phyloP scores from a whole-genome alignment of 2,797 vertebrate genomes.

The Parambassis ranga region DNA sequence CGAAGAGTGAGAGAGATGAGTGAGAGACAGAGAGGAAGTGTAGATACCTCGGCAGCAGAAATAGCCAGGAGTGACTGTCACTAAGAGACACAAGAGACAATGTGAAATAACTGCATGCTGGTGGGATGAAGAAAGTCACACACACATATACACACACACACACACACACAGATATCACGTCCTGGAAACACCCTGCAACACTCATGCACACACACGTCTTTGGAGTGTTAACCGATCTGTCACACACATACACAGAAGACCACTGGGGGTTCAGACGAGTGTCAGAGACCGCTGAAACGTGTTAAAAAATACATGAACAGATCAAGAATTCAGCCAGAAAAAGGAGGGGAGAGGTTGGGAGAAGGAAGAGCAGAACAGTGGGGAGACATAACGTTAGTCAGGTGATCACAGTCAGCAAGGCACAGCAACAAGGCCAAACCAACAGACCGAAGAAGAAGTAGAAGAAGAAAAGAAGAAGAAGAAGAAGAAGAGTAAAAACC shows the following conservation, averaged over 20 bases:
- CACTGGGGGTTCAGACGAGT: constrained; percentile 1
- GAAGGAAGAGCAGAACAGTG: constrained; percentile 37
- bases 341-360: constrained; percentile 1
- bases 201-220: background rate
- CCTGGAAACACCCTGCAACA: background rate
- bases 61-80: constrained; percentile 87
- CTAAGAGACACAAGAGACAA: constrained; percentile 87
- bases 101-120: constrained; percentile 73
- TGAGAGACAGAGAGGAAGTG: constrained; percentile 60
- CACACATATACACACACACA: background rate
- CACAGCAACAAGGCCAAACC: constrained; percentile 69
- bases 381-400: constrained; percentile 62
- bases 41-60: constrained; percentile 89
- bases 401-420: constrained; percentile 74
- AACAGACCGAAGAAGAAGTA: constrained; percentile 27
- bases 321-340: constrained; percentile 18
- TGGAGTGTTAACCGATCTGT: background rate
- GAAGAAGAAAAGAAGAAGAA: background rate
- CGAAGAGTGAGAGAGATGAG: constrained; percentile 40
- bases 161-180: constrained; percentile 8
- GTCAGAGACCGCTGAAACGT: constrained; percentile 25
- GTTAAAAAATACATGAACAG: constrained; percentile 6
- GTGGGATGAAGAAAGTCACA: constrained; percentile 51
- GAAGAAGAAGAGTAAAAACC: background rate
- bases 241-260: constrained; percentile 25